These are phyloP conservation scores for Cnemophilus loriae DNA, from an alignment of 2,113 vertebrate genomes.

Conservation along the genomic window DNA sequence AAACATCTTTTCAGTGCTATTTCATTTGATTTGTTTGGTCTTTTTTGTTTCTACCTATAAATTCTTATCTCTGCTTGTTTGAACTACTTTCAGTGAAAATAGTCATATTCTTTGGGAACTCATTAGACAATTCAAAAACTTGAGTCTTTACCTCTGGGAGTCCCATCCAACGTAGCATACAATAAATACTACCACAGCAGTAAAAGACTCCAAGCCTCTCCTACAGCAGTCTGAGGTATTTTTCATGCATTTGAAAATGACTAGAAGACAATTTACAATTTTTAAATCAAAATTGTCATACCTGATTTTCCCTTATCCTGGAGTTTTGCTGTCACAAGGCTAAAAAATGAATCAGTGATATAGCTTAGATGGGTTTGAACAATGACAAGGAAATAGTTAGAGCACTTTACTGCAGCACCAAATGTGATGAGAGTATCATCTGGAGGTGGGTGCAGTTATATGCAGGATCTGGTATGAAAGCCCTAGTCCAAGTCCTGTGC, in stretches of 20 bases:
- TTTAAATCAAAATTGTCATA: neutral
- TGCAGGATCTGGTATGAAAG: neutral
- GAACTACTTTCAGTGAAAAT: neutral
- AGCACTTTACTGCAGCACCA: neutral
- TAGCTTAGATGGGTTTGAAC: neutral
- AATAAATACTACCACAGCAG: neutral
- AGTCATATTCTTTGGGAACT: neutral
- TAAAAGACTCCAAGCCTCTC: neutral
- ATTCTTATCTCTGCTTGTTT: neutral
- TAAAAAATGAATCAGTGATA: neutral
- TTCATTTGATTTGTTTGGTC: neutral
- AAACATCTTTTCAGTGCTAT: neutral
- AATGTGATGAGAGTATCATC: fast-evolving
- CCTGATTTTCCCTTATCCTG: neutral
- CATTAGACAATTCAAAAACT: neutral
- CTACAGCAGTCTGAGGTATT: neutral
- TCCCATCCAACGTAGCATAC: neutral
- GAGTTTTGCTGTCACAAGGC: neutral
- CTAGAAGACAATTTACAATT: neutral
- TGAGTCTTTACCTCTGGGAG: neutral
- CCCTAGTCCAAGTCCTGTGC: neutral
- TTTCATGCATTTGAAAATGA: neutral
- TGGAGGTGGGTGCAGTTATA: neutral
- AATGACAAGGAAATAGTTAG: neutral
- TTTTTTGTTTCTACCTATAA: neutral